A percentile compares a stretch with the other conserved stretches of the same genome.
phyloP scores from a whole-genome alignment of 2,888 invertebrate species.

The Epistrophe grossulariae region DNA sequence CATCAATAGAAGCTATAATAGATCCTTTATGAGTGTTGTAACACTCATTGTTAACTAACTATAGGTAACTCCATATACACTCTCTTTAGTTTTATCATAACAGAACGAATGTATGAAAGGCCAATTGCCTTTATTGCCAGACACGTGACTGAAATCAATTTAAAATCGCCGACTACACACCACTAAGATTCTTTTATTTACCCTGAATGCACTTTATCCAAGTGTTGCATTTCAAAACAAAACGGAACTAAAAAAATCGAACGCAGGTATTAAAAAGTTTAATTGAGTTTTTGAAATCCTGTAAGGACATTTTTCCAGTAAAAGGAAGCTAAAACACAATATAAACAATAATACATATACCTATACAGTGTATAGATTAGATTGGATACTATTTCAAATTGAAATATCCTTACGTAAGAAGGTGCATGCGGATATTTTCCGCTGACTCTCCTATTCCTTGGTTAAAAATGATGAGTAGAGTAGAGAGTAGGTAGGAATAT shows the following conservation, averaged over 20 bases:
- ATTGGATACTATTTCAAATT: slow-evolving; percentile 49
- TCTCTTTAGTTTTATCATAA: background rate
- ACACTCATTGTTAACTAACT: slow-evolving; percentile 2
- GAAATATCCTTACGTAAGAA: slow-evolving; percentile 45
- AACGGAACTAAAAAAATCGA: slow-evolving; percentile 35
- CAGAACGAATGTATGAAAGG: slow-evolving; percentile 22
- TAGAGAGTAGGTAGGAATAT: background rate
- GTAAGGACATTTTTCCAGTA: slow-evolving; percentile 1
- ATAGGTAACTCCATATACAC: background rate
- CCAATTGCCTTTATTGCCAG: slow-evolving; percentile 13
- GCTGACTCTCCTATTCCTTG: background rate
- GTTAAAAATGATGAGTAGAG: slow-evolving; percentile 8
- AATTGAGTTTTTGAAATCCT: slow-evolving; percentile 68
- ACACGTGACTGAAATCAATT: slow-evolving; percentile 71
- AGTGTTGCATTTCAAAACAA: slow-evolving; percentile 55
- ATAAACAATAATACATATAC: slow-evolving; percentile 33
- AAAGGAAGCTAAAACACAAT: background rate
- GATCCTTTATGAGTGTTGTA: slow-evolving; percentile 28
- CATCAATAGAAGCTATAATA: slow-evolving; percentile 38
- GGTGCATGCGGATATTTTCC: background rate
- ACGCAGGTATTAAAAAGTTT: slow-evolving; percentile 65
- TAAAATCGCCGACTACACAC: slow-evolving; percentile 43
- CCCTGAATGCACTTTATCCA: slow-evolving; percentile 35
- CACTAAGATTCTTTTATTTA: slow-evolving; percentile 39
- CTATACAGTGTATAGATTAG: slow-evolving; percentile 21